phyloP scores from a whole-genome alignment of 1,140 invertebrate genomes.

The Nylanderia fulva region DNA sequence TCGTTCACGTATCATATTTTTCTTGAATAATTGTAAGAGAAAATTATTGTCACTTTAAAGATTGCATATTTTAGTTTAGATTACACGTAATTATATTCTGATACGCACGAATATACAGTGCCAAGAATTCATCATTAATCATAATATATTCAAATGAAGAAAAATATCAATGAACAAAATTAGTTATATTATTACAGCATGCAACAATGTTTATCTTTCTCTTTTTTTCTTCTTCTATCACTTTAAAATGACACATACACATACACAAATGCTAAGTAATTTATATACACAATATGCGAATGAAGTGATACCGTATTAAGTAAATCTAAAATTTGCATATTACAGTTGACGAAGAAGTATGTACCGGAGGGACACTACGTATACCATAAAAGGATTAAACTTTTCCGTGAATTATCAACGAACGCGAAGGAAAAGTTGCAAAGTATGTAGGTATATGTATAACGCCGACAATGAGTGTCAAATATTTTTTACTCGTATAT shows the following conservation, averaged over 20 bases:
- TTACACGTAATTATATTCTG: neutral
- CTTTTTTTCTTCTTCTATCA: neutral
- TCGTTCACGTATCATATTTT: constrained; percentile 10
- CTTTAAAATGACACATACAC: neutral
- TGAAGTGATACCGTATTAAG: neutral
- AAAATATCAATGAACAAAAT: constrained; percentile 30
- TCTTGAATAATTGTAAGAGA: constrained; percentile 28
- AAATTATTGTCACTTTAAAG: constrained; percentile 27
- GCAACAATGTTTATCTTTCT: neutral
- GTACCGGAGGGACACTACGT: neutral
- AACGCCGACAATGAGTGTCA: constrained; percentile 12
- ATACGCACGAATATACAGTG: neutral
- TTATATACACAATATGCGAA: constrained; percentile 39
- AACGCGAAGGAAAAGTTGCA: constrained; percentile 31
- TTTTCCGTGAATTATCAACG: constrained; percentile 42
- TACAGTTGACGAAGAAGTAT: constrained; percentile 18
- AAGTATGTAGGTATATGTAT: no score
- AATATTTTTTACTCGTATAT: neutral
- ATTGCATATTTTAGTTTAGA: neutral
- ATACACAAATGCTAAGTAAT: constrained; percentile 1
- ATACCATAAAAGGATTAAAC: constrained; percentile 50
- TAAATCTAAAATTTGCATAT: constrained; percentile 33
- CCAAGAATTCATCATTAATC: no score
- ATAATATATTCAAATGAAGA: neutral
- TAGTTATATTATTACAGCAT: neutral